Evolutionary conservation across 2,797 vertebrate genomes (phyloP).

Genomic region (Enteromius fasciolatus): DNA sequence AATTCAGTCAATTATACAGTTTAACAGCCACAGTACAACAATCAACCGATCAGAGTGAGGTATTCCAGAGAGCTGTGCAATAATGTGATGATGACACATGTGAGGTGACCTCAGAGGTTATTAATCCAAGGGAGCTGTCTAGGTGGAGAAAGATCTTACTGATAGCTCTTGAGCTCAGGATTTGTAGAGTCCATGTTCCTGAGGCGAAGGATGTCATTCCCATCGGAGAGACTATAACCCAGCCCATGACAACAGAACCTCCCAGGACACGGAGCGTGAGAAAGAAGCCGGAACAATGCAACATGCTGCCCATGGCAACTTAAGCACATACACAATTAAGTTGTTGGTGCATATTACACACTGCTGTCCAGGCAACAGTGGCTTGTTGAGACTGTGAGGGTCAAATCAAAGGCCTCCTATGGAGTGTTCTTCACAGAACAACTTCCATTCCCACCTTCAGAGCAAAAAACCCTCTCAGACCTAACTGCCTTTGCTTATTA

Average conservation of each 20-base stretch:
- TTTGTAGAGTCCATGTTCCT: constrained; percentile 15
- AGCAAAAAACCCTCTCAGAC: not conserved
- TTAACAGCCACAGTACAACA: not conserved
- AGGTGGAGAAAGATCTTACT: not conserved
- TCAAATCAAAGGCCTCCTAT: constrained; percentile 42
- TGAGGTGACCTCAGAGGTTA: constrained; percentile 1
- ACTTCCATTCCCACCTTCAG: constrained; percentile 31
- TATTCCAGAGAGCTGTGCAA: not conserved
- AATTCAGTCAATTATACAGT: not conserved
- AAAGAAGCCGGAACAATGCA: constrained; percentile 42
- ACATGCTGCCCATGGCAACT: constrained; percentile 43
- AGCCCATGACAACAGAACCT: constrained; percentile 39
- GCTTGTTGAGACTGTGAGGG: constrained; percentile 26
- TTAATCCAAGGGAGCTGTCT: constrained; percentile 19
- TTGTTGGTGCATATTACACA: constrained; percentile 45
- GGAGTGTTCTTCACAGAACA: constrained; percentile 19
- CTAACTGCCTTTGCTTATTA: not conserved
- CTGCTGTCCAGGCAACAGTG: constrained; percentile 37
- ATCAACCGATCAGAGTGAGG: not conserved
- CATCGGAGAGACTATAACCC: constrained; percentile 28
- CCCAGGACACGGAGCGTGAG: constrained; percentile 48
- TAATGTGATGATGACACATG: not conserved
- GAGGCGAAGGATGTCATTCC: constrained; percentile 15
- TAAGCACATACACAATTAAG: constrained; percentile 50
- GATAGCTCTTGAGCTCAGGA: constrained; percentile 17